Evolutionary conservation across 2,797 vertebrate species (phyloP), one percentile per base, ranked within the genome.

Genomic region (Hippopotamyrus pictus): DNA sequence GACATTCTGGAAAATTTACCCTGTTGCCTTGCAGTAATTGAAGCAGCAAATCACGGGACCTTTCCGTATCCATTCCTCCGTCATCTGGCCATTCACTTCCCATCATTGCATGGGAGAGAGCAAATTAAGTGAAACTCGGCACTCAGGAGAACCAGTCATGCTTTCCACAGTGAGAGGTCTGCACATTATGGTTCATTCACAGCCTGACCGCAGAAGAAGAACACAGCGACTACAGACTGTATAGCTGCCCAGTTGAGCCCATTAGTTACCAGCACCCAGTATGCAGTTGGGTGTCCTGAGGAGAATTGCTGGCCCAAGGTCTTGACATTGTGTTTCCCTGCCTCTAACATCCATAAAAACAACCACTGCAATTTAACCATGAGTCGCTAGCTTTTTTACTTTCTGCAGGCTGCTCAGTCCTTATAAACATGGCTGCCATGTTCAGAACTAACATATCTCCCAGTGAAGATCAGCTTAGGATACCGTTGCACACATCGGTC

Each of bases 171-270:
- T 12, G 82, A 44, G 57, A 62, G 53, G 44, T 65, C n/a, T 54
- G 51, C 50, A 37, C 57, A 89, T 89, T 85, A 51, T 14, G 14
- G 14, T 89, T 85, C 57, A 54, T 89, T 89, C 73, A 89, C 44
- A 33, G 54, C 37, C 73, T 41, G 53, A 51, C 44, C 11, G 19
- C 82, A 25, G 82, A 14, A 85, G 82, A 11, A 51, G 44, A 85
- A 48, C 22, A 51, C 2, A 0, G 48, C 14, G 82, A 29, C 22
- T 51, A 85, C 48, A 85, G 82, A 48, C n/a, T 5, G 44, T n/a
- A 14, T 46, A 6, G 9, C 48, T 51, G n/a, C 9, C 82, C 82
- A 51, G 82, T 22, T 12, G 41, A 5, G 82, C 48, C 82, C 44
- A 22, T 84, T 22, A 48, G 44, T 48, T 84, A 84, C 44, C 48